Conservation (phyloP, 1,140 invertebrate genomes). For the Chironomus tepperi region DNA sequence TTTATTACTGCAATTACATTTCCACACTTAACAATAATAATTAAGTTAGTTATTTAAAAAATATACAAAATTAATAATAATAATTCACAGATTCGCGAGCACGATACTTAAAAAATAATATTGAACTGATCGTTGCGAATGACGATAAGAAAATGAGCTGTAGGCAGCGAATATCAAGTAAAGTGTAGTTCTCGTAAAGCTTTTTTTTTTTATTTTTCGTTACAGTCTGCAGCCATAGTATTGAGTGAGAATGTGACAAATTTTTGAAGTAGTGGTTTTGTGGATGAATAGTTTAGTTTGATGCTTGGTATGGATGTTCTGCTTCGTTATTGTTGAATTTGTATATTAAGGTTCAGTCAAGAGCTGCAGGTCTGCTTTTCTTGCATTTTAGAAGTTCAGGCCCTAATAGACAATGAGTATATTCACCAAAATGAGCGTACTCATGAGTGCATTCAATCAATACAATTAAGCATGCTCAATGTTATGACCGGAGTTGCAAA, state of each 20-base stretch:
- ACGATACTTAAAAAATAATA: not conserved
- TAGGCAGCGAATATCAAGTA: not conserved
- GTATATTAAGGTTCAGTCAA: too few species aligned
- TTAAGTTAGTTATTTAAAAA: slow-evolving; percentile 8
- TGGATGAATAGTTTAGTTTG: too few species aligned
- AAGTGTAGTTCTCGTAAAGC: not conserved
- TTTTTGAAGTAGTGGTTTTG: too few species aligned
- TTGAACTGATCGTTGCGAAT: slow-evolving; percentile 3
- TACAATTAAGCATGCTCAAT: too few species aligned
- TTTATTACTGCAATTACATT: slow-evolving; percentile 1
- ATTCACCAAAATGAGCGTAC: too few species aligned
- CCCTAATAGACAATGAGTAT: too few species aligned
- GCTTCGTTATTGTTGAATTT: too few species aligned
- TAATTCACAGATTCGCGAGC: not conserved
- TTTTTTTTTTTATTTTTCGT: not conserved
- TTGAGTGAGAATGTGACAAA: not conserved
- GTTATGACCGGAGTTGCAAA: too few species aligned
- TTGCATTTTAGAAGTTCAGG: too few species aligned
- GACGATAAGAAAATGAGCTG: slow-evolving; percentile 12
- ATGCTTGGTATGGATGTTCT: too few species aligned
- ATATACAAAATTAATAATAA: not conserved
- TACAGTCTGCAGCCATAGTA: not conserved
- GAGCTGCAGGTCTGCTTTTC: too few species aligned
- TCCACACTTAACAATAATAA: not conserved
- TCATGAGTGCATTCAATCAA: too few species aligned